phyloP scores from a whole-genome alignment of 2,113 vertebrate genomes.

The Dermatemys mawii region DNA sequence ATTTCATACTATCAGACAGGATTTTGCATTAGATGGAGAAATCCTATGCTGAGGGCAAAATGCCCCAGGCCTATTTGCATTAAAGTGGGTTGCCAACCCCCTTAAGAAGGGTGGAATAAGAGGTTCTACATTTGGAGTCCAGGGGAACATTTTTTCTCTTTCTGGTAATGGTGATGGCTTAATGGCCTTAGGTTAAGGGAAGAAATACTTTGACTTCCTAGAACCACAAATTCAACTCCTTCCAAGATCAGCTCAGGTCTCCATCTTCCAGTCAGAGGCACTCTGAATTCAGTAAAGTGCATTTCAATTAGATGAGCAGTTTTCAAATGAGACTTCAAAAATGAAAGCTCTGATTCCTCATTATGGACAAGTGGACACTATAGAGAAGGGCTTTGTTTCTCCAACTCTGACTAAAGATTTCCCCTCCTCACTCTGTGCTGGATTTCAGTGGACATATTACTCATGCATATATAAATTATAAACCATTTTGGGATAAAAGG shows the following conservation, averaged over 20 bases:
- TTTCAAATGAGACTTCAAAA: background rate
- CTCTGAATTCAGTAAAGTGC: conserved; percentile 25
- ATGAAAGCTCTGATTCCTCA: background rate
- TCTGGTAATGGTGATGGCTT: background rate
- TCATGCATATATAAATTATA: background rate
- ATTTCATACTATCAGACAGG: background rate
- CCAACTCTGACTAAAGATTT: background rate
- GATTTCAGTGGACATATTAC: background rate
- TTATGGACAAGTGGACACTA: background rate
- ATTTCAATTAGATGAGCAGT: conserved; percentile 25
- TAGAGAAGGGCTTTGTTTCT: background rate
- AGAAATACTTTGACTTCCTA: background rate
- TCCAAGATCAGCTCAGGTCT: background rate
- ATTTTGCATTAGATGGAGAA: background rate
- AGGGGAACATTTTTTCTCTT: background rate
- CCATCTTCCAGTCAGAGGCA: background rate
- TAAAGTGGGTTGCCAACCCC: background rate
- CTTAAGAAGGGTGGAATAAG: background rate
- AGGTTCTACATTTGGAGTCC: background rate
- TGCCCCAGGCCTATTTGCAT: background rate
- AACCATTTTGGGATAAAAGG: background rate
- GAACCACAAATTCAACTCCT: background rate
- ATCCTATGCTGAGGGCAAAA: background rate
- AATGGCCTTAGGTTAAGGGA: background rate
- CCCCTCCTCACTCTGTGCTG: background rate